These are phyloP conservation scores for Aramus guarauna DNA, from an alignment of 2,113 vertebrate species.

Conservation along the genomic window DNA sequence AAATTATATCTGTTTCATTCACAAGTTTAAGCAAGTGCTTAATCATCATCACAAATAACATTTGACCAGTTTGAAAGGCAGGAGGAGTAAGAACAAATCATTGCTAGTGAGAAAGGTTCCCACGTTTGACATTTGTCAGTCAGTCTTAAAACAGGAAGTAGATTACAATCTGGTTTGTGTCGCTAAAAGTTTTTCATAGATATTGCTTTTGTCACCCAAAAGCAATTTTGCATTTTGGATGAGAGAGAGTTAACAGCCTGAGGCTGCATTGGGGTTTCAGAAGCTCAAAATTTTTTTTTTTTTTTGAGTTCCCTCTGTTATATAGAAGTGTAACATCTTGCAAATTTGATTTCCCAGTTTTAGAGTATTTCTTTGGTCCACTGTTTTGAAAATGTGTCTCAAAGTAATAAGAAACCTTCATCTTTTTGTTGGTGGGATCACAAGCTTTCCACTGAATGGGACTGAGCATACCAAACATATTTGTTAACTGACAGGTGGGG, in stretches of 20 bases:
- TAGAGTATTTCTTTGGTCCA: background rate
- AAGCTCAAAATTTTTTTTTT: background rate
- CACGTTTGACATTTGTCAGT: background rate
- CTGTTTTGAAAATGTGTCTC: background rate
- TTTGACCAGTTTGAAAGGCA: background rate
- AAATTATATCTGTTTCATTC: background rate
- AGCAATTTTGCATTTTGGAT: background rate
- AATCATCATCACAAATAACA: background rate
- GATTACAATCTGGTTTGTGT: background rate
- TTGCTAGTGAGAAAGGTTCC: background rate
- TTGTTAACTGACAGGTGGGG: slow-evolving; percentile 3
- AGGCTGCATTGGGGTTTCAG: background rate
- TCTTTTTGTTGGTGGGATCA: background rate
- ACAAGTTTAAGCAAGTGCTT: background rate
- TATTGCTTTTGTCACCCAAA: background rate
- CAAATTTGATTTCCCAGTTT: background rate
- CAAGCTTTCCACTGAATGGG: background rate
- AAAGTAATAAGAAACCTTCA: background rate
- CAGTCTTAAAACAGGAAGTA: background rate
- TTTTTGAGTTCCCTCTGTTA: background rate
- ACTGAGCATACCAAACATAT: slow-evolving; percentile 41
- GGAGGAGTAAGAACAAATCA: background rate
- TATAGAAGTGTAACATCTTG: background rate
- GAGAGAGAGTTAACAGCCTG: background rate
- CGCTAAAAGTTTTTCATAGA: background rate